Evolutionary conservation across 2,797 vertebrate genomes (phyloP), one percentile per base, ranked within the genome.

Genomic region (Catharus ustulatus): DNA sequence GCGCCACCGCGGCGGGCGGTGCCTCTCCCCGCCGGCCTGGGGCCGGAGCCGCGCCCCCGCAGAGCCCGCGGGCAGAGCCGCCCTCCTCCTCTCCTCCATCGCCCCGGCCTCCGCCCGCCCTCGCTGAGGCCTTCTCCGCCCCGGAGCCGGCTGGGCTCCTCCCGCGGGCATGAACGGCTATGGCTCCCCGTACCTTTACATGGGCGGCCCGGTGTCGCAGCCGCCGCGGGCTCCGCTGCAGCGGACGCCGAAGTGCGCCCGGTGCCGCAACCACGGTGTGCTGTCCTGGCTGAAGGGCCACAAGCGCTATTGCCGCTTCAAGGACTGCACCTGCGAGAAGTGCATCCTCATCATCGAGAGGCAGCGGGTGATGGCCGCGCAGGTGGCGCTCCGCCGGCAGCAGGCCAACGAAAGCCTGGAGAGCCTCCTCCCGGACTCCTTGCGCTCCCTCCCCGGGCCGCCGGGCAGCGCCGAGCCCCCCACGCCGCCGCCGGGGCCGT

Each of bases 311-410:
- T 99, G 99, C 94, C 98, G 99, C 97, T 99, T 99, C 98, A 99
- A 99, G 97, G 99, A 99, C 98, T 99, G 99, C 98, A 98, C 99
- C 92, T 99, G 99, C 95, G 99, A 99, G 97, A 99, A 99, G 95
- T 99, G 99, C 98, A 99, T 99, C 98, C 98, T 99, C 55, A 99
- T 99, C 97, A 99, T 99, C 96, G 99, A 99, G 98, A 97, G 99
- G 46, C 99, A 99, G 98, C 98, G 99, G 94, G 99, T 99, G 84
- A 99, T 99, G 99, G 99, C 99, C n/a, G 99, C 99, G 63, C 99
- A 99, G 98, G 99, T 99, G 96, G 99, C 99, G 54, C 98, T 99
- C 32, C 98, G 99, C 79, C 86, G 99, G 94, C 99, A 99, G 97
- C 99, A 99, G 97, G 99, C 99, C 89, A 99, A 99, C 98, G 99